Evolutionary conservation across 2,888 invertebrate species (phyloP).

Genomic region (Nematopogon swammerdamellus): DNA sequence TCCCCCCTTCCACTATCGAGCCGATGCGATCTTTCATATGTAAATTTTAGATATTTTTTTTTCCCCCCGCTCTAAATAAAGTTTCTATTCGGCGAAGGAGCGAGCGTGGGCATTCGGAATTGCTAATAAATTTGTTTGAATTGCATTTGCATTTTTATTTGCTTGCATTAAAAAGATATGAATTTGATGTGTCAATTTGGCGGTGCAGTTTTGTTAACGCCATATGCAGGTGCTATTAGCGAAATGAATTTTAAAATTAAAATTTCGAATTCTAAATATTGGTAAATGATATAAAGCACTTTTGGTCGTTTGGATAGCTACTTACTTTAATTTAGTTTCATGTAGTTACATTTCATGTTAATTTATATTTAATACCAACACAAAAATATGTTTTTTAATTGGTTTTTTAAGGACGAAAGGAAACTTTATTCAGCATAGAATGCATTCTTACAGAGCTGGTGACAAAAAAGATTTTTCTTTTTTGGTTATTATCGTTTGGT

Average conservation of each 20-base stretch:
- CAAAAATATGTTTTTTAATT: no score
- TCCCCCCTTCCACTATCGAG: constrained; percentile 16
- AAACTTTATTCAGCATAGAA: no score
- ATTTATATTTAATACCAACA: no score
- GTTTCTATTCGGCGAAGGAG: not conserved
- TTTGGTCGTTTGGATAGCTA: no score
- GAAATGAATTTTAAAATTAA: not conserved
- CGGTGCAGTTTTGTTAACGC: not conserved
- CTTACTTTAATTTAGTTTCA: no score
- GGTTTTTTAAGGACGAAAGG: no score
- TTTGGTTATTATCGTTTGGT: no score
- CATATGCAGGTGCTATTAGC: not conserved
- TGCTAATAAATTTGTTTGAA: constrained; percentile 4
- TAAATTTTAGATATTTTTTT: not conserved
- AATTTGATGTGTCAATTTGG: constrained; percentile 14
- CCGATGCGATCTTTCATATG: not conserved
- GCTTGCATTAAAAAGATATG: constrained; percentile 39
- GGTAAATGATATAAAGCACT: no score
- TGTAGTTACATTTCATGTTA: no score
- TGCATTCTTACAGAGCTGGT: no score
- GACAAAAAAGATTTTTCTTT: no score
- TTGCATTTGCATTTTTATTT: constrained; percentile 19
- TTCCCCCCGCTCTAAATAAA: not conserved
- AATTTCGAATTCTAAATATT: no score
- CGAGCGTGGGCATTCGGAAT: not conserved